These are phyloP conservation scores for Plodia interpunctella DNA, from an alignment of 1,140 invertebrate species.

Conservation along the genomic window DNA sequence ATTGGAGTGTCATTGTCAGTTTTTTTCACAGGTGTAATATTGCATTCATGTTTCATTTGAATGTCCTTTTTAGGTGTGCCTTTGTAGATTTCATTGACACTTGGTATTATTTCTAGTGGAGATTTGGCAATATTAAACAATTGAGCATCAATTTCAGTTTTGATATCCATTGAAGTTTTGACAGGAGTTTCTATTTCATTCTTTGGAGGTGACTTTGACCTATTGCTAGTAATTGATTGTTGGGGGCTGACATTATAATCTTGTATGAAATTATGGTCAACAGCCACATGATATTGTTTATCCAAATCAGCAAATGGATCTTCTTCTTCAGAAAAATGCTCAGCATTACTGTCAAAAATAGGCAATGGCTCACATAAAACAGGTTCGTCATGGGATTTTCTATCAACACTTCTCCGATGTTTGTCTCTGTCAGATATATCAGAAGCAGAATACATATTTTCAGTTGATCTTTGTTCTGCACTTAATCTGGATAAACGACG, in stretches of 20 bases:
- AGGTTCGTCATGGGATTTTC: slow-evolving; percentile 22
- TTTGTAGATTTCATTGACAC: neutral
- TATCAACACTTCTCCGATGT: slow-evolving; percentile 30
- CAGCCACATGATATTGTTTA: slow-evolving; percentile 67
- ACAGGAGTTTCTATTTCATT: slow-evolving; percentile 17
- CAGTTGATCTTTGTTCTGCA: neutral
- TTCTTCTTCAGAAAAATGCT: slow-evolving; percentile 55
- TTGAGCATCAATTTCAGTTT: slow-evolving; percentile 39
- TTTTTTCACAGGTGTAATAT: neutral
- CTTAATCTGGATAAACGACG: slow-evolving; percentile 7
- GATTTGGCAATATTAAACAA: slow-evolving; percentile 32
- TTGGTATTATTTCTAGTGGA: slow-evolving; percentile 26
- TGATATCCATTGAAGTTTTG: slow-evolving; percentile 21
- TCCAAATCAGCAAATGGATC: slow-evolving; percentile 68
- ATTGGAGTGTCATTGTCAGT: neutral
- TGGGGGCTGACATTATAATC: slow-evolving; percentile 38
- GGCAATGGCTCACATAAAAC: slow-evolving; percentile 24
- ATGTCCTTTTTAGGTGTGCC: neutral
- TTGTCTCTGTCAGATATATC: neutral
- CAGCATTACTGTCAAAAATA: slow-evolving; percentile 43
- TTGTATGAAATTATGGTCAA: slow-evolving; percentile 64
- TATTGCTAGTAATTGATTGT: slow-evolving; percentile 12
- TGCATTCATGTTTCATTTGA: neutral
- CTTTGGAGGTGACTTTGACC: neutral
- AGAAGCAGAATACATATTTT: neutral